These are phyloP conservation scores for Zoanthus gigantus DNA, from an alignment of 92 coral and sea anemone species.

Conservation along the genomic window DNA sequence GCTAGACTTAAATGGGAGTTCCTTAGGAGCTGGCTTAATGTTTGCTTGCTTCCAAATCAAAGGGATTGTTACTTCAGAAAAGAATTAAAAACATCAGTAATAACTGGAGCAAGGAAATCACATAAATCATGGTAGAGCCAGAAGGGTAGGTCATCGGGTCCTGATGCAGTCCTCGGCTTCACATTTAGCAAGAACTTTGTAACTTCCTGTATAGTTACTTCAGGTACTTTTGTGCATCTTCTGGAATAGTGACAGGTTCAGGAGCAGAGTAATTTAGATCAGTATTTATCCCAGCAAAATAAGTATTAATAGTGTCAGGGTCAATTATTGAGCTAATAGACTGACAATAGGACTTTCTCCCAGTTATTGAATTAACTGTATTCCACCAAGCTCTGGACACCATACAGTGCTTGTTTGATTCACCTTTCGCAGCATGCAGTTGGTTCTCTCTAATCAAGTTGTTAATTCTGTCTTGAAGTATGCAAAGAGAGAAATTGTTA, in stretches of 20 bases:
- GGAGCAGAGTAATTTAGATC: constrained; percentile 4
- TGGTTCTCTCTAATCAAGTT: constrained; percentile 46
- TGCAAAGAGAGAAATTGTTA: too few relatives aligned
- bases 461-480: too few relatives aligned
- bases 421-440: constrained; percentile 37
- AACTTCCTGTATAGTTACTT: constrained; percentile 13
- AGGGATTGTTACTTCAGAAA: constrained; percentile 45
- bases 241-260: constrained; percentile 46
- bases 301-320: too few relatives aligned
- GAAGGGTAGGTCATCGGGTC: constrained; percentile 64
- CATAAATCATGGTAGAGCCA: constrained; percentile 39
- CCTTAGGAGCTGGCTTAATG: constrained; percentile 44
- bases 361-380: background rate
- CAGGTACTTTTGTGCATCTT: constrained; percentile 50
- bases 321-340: too few relatives aligned
- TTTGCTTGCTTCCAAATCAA: constrained; percentile 51
- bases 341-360: too few relatives aligned
- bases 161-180: constrained; percentile 43
- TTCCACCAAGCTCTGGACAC: constrained; percentile 72
- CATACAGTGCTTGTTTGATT: constrained; percentile 12
- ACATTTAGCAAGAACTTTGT: constrained; percentile 14
- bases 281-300: too few relatives aligned
- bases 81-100: constrained; percentile 58
- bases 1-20: constrained; percentile 39
- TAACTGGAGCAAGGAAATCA: constrained; percentile 57